phyloP scores from a whole-genome alignment of 1,140 invertebrate species.

The Dendroctonus ponderosae region DNA sequence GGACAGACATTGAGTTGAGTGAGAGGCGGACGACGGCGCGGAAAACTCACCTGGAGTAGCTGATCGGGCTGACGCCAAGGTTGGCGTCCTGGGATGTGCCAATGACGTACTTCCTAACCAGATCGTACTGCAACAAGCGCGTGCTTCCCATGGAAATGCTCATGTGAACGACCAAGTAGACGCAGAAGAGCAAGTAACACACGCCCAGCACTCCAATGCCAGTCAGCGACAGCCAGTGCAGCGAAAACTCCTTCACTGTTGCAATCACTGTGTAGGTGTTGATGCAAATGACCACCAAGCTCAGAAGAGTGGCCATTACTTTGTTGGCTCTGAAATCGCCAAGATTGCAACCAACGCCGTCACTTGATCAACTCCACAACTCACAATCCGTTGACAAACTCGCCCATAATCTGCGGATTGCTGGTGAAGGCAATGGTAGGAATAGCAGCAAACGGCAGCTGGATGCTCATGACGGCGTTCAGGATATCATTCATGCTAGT shows the following conservation, averaged over 20 bases:
- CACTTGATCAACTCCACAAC: conserved; percentile 26
- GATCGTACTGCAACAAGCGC: conserved; percentile 45
- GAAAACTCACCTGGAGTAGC: conserved; percentile 15
- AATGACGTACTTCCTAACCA: conserved; percentile 45
- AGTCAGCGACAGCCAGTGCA: conserved; percentile 57
- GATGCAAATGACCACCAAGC: conserved; percentile 72
- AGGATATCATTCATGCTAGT: conserved; percentile 86
- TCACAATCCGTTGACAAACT: conserved; percentile 76
- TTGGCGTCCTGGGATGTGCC: conserved; percentile 27
- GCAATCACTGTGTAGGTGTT: conserved; percentile 79
- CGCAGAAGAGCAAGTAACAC: conserved; percentile 69
- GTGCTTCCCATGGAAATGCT: conserved; percentile 64
- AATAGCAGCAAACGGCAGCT: conserved; percentile 81
- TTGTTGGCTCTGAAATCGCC: conserved; percentile 62
- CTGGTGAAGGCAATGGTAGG: conserved; percentile 89
- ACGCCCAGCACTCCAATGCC: conserved; percentile 60
- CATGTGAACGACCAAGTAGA: conserved; percentile 72
- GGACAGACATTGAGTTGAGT: background rate
- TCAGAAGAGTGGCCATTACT: conserved; percentile 65
- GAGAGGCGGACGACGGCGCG: background rate
- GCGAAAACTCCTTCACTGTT: conserved; percentile 55
- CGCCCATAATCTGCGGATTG: conserved; percentile 78
- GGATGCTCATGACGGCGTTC: conserved; percentile 87
- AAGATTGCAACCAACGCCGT: background rate
- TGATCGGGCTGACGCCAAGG: conserved; percentile 6